A percentile compares a stretch with the other conserved stretches of the same genome.
These are phyloP conservation scores for Varecia variegata DNA, from an alignment of 2,797 vertebrate species.

Conservation along the genomic window DNA sequence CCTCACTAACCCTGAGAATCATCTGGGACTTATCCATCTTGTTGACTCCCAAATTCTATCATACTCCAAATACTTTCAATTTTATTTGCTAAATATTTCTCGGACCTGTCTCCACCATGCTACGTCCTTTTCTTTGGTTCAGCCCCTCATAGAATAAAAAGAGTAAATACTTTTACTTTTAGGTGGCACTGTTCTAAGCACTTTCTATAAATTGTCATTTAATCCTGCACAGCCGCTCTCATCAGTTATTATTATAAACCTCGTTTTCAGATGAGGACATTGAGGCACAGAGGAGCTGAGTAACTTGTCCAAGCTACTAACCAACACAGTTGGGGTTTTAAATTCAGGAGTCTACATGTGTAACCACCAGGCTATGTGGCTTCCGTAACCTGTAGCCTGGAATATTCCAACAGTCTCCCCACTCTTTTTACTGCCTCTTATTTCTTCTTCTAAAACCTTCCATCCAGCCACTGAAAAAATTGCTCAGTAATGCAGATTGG, in stretches of 20 bases:
- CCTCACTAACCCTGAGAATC: not conserved
- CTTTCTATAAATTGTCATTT: not conserved
- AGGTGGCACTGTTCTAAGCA: not conserved
- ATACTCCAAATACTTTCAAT: not conserved
- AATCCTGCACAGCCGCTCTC: not conserved
- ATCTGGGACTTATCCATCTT: not conserved
- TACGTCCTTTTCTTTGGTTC: not conserved
- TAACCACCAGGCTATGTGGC: not conserved
- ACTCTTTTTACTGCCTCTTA: not conserved
- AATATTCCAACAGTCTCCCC: not conserved
- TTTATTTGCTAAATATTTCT: not conserved
- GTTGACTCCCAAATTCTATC: not conserved
- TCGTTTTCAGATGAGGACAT: not conserved
- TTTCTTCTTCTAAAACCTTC: not conserved
- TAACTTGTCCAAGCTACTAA: not conserved
- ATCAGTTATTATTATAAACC: not conserved
- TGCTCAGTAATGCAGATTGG: not conserved
- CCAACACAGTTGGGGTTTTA: not conserved
- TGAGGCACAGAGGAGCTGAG: not conserved
- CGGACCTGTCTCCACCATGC: not conserved
- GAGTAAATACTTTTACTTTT: not conserved
- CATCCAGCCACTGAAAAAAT: not conserved
- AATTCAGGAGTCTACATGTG: not conserved
- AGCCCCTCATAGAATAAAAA: not conserved
- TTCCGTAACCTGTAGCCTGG: not conserved